Percentiles rank a stretch among this genome's conserved stretches.
Conservation (phyloP, 2,113 vertebrate species). For the Neofelis nebulosa region DNA sequence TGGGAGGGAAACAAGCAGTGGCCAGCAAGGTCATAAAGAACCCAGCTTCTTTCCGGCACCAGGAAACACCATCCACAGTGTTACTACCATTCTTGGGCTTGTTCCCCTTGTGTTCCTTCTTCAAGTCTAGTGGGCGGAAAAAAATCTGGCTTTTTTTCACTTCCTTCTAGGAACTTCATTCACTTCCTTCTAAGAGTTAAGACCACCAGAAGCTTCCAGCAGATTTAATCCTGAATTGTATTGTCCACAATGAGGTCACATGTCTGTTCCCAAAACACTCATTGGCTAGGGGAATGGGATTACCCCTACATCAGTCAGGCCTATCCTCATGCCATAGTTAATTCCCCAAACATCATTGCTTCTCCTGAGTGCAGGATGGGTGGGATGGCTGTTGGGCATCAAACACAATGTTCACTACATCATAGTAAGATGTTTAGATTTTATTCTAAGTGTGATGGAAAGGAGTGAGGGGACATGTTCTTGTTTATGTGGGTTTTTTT, state of each 20-base stretch:
- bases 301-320: neutral
- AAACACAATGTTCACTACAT: neutral
- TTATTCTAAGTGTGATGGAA: neutral
- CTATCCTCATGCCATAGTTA: neutral
- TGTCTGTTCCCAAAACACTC: neutral
- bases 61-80: neutral
- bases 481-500: neutral
- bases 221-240: neutral
- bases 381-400: neutral
- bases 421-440: neutral
- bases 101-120: neutral
- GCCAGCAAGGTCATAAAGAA: neutral
- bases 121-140: neutral
- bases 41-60: neutral
- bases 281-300: neutral
- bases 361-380: neutral
- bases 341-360: neutral
- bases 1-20: neutral
- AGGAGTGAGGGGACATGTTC: neutral
- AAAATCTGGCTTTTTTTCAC: neutral
- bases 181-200: neutral
- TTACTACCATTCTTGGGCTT: neutral
- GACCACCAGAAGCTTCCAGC: neutral
- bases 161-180: neutral
- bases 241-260: neutral